Evolutionary conservation across 2,888 invertebrate species (phyloP).

Genomic region (Neelides folsomi): DNA sequence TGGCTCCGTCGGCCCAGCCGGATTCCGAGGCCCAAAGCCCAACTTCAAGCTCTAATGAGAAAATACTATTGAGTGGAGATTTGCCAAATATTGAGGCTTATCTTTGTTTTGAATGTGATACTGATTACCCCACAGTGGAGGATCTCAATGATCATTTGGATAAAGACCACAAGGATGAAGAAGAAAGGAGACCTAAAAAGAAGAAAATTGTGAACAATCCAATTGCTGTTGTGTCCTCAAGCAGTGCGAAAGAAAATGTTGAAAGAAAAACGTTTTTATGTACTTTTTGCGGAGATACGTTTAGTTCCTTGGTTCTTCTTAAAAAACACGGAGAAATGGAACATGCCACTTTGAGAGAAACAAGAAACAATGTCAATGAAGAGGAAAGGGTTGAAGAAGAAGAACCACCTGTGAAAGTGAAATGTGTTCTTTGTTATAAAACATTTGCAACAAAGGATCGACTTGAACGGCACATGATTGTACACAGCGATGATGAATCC

Average conservation of each 20-base stretch:
- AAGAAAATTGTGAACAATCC: conserved; percentile 17
- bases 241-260: too few species aligned
- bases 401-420: conserved; percentile 38
- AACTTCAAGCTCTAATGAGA: neutral
- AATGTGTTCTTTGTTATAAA: conserved; percentile 54
- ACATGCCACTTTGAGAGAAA: neutral
- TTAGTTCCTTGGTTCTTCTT: too few species aligned
- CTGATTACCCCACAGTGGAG: conserved; percentile 44
- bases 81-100: conserved; percentile 39
- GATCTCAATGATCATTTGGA: conserved; percentile 49
- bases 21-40: conserved; percentile 7
- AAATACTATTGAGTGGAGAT: neutral
- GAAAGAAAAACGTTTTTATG: too few species aligned
- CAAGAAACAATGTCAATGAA: neutral
- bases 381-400: neutral
- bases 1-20: conserved; percentile 2
- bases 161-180: conserved; percentile 27
- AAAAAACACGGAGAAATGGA: too few species aligned
- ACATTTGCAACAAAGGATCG: conserved; percentile 50
- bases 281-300: too few species aligned
- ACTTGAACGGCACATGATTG: conserved; percentile 49
- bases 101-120: conserved; percentile 52
- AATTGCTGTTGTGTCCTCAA: neutral
- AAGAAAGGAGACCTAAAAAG: conserved; percentile 33
- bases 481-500: conserved; percentile 53